Evolutionary conservation across 2,797 vertebrate species (phyloP).

Genomic region (Falco cherrug): DNA sequence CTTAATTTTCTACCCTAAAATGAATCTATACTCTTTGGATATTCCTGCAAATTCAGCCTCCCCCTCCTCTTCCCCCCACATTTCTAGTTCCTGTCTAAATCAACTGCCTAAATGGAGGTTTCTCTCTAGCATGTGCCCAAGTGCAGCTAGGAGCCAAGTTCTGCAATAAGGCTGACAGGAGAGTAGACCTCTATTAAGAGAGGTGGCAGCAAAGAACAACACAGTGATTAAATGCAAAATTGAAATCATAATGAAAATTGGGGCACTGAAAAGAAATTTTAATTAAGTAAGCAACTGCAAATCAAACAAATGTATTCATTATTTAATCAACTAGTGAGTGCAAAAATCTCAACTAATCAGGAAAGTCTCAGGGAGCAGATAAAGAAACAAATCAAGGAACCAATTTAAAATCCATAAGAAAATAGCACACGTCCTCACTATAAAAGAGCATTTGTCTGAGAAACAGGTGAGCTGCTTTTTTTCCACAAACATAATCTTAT

Average conservation of each 20-base stretch:
- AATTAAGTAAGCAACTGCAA: constrained; percentile 77
- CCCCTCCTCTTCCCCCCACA: neutral
- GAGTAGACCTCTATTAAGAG: constrained; percentile 74
- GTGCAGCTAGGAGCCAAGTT: constrained; percentile 33
- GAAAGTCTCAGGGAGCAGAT: constrained; percentile 66
- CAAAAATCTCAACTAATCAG: constrained; percentile 76
- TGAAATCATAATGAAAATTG: constrained; percentile 78
- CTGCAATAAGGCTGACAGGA: constrained; percentile 52
- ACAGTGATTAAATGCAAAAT: constrained; percentile 76
- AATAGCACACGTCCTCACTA: constrained; percentile 21
- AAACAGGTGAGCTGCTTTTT: neutral
- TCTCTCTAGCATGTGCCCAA: neutral
- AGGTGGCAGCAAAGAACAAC: constrained; percentile 75
- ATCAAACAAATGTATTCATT: constrained; percentile 79
- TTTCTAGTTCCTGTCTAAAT: constrained; percentile 20
- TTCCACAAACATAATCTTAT: neutral
- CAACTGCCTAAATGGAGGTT: neutral
- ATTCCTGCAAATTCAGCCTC: neutral
- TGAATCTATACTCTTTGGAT: neutral
- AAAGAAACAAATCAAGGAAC: constrained; percentile 76
- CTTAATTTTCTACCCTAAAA: neutral
- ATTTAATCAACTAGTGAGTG: constrained; percentile 74
- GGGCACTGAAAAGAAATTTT: constrained; percentile 74
- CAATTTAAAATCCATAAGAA: constrained; percentile 68
- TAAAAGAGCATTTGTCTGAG: constrained; percentile 51